Conservation (phyloP, 2,888 invertebrate genomes). For the Achlya flavicornis region DNA sequence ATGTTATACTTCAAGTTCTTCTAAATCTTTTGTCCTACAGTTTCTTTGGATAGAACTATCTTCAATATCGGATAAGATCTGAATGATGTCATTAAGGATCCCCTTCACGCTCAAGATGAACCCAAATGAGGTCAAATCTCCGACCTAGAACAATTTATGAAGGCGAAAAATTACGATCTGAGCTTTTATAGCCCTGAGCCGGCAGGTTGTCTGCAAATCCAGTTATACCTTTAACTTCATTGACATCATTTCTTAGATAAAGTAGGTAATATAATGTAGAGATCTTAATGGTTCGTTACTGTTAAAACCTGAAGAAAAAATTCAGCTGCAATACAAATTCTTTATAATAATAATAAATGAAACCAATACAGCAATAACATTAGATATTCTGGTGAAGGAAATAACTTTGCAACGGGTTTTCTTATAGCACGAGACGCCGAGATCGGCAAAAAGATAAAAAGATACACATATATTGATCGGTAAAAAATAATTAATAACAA, state of each 20-base stretch:
- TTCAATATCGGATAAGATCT: not conserved
- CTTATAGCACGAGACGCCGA: too few species aligned
- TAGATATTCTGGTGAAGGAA: too few species aligned
- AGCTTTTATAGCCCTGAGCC: not conserved
- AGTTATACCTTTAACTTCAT: not conserved
- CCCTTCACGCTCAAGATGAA: slow-evolving; percentile 2
- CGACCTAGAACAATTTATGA: slow-evolving; percentile 1
- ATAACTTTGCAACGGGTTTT: too few species aligned
- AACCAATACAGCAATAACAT: too few species aligned
- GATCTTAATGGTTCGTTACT: too few species aligned
- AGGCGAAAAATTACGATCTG: slow-evolving; percentile 1
- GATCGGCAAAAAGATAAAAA: too few species aligned
- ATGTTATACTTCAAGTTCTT: not conserved
- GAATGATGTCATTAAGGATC: not conserved
- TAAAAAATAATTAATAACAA: not conserved
- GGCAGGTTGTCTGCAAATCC: not conserved
- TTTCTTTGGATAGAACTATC: not conserved
- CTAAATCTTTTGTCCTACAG: not conserved
- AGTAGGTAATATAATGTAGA: not conserved
- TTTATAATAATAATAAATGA: too few species aligned
- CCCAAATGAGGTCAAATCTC: slow-evolving; percentile 7
- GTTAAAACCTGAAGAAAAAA: too few species aligned
- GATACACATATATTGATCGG: not conserved
- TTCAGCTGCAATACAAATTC: too few species aligned
- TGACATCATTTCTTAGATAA: not conserved